These are phyloP conservation scores for Coelinius sp. DNA, from an alignment of 2,888 invertebrate genomes.

Conservation along the genomic window DNA sequence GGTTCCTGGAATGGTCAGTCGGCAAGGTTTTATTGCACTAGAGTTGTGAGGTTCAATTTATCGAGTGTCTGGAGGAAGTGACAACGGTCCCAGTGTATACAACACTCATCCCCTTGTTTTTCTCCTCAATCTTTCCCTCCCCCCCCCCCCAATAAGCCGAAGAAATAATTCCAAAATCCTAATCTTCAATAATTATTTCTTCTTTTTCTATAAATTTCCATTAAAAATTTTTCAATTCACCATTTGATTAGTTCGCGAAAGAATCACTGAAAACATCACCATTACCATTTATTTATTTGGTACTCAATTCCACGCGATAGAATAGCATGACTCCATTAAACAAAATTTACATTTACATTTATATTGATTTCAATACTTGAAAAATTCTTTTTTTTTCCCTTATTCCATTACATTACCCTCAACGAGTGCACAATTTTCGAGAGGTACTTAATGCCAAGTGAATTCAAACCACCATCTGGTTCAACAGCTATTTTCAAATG, in stretches of 20 bases:
- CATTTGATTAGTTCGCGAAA: too few species aligned
- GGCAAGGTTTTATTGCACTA: constrained; percentile 32
- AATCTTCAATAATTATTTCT: too few species aligned
- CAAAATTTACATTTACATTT: not conserved
- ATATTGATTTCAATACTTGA: not conserved
- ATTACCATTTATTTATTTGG: not conserved
- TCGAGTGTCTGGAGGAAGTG: constrained; percentile 36
- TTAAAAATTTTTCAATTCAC: too few species aligned
- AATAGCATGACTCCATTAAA: not conserved
- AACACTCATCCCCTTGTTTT: constrained; percentile 2
- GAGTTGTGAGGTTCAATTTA: constrained; percentile 34
- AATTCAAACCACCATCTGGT: constrained; percentile 16
- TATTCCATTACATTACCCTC: not conserved
- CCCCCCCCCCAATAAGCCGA: too few species aligned
- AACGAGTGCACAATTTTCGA: constrained; percentile 9
- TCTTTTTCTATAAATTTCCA: too few species aligned
- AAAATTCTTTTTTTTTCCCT: not conserved
- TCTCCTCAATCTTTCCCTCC: not conserved
- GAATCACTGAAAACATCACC: not conserved
- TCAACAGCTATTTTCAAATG: constrained; percentile 8
- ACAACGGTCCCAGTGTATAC: constrained; percentile 13
- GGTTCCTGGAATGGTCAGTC: constrained; percentile 21
- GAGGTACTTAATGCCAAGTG: not conserved
- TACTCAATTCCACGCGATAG: not conserved
- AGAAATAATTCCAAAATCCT: too few species aligned